Evolutionary conservation across 2,888 invertebrate genomes (phyloP).

Genomic region (Megamerina dolium): DNA sequence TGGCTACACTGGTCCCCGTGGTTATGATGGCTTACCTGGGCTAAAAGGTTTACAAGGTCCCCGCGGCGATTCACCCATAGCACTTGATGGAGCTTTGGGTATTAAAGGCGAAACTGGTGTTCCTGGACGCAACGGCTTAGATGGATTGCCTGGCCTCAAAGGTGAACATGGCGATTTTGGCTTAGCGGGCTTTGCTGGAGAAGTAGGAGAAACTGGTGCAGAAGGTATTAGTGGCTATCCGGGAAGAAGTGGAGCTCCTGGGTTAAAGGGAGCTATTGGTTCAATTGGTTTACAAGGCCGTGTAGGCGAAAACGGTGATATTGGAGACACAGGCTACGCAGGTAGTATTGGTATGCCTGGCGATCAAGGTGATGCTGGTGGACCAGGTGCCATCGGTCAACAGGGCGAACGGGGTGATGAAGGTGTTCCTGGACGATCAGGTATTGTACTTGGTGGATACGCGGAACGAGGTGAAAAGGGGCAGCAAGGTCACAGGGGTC

Average conservation of each 20-base stretch:
- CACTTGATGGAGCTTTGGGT: constrained; percentile 52
- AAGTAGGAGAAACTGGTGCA: constrained; percentile 51
- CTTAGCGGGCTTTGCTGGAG: constrained; percentile 53
- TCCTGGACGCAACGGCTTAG: constrained; percentile 52
- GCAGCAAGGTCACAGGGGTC: constrained; percentile 45
- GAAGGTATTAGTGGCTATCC: constrained; percentile 40
- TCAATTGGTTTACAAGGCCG: constrained; percentile 50
- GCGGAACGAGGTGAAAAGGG: constrained; percentile 55
- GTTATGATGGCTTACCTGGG: constrained; percentile 36
- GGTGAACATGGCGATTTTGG: constrained; percentile 52
- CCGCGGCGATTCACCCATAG: constrained; percentile 55
- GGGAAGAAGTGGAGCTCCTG: constrained; percentile 50
- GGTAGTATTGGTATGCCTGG: constrained; percentile 55
- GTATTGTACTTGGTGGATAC: constrained; percentile 47
- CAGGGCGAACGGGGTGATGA: constrained; percentile 54
- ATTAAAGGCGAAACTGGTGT: constrained; percentile 59
- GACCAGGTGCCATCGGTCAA: constrained; percentile 51
- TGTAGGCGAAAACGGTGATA: constrained; percentile 53
- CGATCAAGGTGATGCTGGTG: constrained; percentile 52
- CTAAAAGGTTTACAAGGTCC: constrained; percentile 55
- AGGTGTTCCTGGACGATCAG: constrained; percentile 47
- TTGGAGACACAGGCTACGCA: constrained; percentile 41
- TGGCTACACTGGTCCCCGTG: constrained; percentile 51
- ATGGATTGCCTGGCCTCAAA: constrained; percentile 52
- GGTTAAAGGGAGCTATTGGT: constrained; percentile 49